Percentiles rank a stretch among this genome's conserved stretches.
Conservation (phyloP, 2,113 vertebrate genomes). For the Lanius ludovicianus region DNA sequence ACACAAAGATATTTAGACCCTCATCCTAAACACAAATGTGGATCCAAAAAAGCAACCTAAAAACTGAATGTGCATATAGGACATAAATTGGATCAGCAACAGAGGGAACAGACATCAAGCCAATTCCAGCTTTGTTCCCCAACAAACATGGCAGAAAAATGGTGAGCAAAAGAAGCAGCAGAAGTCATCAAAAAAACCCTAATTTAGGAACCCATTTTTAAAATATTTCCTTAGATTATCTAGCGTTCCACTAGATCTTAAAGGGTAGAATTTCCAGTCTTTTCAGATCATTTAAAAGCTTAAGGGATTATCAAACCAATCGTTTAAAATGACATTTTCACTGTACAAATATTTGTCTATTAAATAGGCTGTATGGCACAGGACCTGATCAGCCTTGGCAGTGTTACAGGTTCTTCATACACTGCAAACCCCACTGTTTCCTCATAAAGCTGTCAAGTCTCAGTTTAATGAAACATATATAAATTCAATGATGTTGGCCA, state of each 20-base stretch:
- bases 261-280: conserved; percentile 71
- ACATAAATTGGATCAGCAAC: background rate
- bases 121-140: background rate
- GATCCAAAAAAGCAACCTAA: background rate
- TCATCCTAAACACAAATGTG: background rate
- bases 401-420: conserved; percentile 77
- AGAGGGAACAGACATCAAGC: background rate
- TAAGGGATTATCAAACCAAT: conserved; percentile 80
- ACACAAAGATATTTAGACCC: background rate
- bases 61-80: background rate
- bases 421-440: conserved; percentile 76
- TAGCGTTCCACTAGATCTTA: conserved; percentile 65
- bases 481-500: conserved; percentile 76
- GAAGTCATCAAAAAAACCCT: background rate
- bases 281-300: conserved; percentile 82
- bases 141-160: background rate
- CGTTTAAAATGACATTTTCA: conserved; percentile 81
- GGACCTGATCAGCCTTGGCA: conserved; percentile 77
- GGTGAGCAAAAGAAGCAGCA: background rate
- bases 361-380: conserved; percentile 76
- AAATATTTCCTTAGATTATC: conserved; percentile 59
- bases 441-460: conserved; percentile 85
- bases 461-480: conserved; percentile 82
- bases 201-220: conserved; percentile 45
- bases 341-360: conserved; percentile 84